These are phyloP conservation scores for Plecturocebus donacophilus DNA, from an alignment of 2,113 vertebrate species.

Conservation along the genomic window DNA sequence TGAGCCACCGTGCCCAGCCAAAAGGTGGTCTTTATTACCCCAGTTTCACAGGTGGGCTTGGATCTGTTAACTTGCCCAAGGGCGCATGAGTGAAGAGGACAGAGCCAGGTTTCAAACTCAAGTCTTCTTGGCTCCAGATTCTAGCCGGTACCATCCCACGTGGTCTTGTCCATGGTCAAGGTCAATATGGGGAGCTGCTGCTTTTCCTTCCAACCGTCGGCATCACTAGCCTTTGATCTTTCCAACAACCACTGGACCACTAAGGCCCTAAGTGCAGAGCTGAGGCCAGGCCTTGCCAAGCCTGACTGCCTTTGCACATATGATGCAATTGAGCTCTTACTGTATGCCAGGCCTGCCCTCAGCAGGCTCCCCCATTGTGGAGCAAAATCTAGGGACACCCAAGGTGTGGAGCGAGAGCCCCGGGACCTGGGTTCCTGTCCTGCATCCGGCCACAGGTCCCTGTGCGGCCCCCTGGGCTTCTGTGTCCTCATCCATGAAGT, in stretches of 20 bases:
- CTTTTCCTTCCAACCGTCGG: neutral
- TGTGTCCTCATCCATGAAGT: neutral
- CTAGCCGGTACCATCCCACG: no score
- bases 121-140: neutral
- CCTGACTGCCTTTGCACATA: neutral
- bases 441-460: neutral
- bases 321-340: neutral
- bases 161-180: neutral
- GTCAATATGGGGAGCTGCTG: accelerated
- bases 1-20: no score
- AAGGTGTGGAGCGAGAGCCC: accelerated
- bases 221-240: neutral
- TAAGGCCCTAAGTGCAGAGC: neutral
- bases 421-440: neutral
- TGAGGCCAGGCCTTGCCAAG: neutral
- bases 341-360: neutral
- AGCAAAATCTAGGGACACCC: accelerated
- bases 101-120: neutral
- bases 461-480: neutral
- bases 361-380: neutral
- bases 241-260: accelerated
- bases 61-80: neutral
- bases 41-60: neutral
- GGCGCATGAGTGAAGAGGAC: neutral
- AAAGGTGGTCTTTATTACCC: neutral